Percentiles rank a stretch among this genome's conserved stretches.
Conservation (phyloP, 1,140 invertebrate genomes). For the Ditylenchus dipsaci region DNA sequence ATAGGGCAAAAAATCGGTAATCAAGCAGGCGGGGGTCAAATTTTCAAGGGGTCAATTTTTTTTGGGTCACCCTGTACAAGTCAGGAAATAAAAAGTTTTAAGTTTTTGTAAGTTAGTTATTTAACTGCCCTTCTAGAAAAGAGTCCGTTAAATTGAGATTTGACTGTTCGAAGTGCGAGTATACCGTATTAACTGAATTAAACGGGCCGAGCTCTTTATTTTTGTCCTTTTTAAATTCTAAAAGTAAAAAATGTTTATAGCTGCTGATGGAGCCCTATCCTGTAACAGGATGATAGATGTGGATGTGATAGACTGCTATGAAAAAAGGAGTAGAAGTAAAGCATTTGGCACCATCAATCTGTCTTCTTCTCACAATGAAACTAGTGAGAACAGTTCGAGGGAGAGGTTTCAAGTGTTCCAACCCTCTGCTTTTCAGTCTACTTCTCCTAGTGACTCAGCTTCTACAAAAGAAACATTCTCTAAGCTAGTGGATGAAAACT, state of each 20-base stretch:
- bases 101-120: too few species aligned
- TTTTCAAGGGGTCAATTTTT: too few species aligned
- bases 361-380: background rate
- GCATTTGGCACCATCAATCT: constrained; percentile 2
- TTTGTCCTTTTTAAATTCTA: too few species aligned
- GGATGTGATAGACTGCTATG: constrained; percentile 44
- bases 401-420: background rate
- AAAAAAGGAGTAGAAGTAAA: constrained; percentile 16
- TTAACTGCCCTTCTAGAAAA: too few species aligned
- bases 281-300: constrained; percentile 42
- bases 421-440: background rate
- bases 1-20: too few species aligned
- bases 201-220: too few species aligned
- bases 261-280: constrained; percentile 34
- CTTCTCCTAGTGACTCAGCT: background rate
- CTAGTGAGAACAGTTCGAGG: background rate
- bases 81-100: too few species aligned
- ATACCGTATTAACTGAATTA: too few species aligned
- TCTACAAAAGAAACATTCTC: background rate
- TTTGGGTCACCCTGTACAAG: too few species aligned
- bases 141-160: too few species aligned
- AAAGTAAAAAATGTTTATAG: background rate
- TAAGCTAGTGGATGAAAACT: background rate
- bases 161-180: too few species aligned
- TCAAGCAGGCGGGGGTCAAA: too few species aligned